A percentile compares a stretch with the other conserved stretches of the same genome.
Evolutionary conservation across 2,113 vertebrate species (phyloP).

Genomic region (Podarcis cretensis): DNA sequence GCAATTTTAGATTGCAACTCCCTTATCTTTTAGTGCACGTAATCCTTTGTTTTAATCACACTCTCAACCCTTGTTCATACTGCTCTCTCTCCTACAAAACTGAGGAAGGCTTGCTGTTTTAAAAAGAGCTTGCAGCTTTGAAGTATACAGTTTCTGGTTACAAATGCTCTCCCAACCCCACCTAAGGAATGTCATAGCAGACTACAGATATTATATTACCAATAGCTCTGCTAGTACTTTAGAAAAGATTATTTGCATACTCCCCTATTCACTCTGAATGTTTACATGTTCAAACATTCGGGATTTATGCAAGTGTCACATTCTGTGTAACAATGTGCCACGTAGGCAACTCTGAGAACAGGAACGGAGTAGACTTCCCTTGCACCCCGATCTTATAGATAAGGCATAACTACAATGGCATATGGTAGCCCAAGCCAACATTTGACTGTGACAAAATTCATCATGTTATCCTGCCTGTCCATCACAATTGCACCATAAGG

Average conservation of each 20-base stretch:
- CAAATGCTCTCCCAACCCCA: conserved; percentile 47
- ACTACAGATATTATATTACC: conserved; percentile 54
- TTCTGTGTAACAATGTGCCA: neutral
- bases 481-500: neutral
- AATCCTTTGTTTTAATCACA: neutral
- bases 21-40: too few relatives aligned
- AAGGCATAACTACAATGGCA: neutral
- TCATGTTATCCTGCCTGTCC: neutral
- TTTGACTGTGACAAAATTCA: neutral
- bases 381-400: neutral
- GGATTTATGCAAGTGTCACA: fast-evolving
- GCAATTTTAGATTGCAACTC: neutral
- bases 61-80: neutral
- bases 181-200: conserved; percentile 55
- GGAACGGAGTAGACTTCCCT: neutral
- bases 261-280: neutral
- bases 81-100: neutral
- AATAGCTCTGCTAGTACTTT: conserved; percentile 39
- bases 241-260: conserved; percentile 24
- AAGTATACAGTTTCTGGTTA: conserved; percentile 47
- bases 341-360: neutral
- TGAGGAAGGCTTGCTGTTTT: neutral
- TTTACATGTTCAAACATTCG: neutral
- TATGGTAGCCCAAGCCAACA: too few relatives aligned
- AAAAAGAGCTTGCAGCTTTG: neutral